Evolutionary conservation across 2,113 vertebrate species (phyloP).

Genomic region (Zapornia atra): DNA sequence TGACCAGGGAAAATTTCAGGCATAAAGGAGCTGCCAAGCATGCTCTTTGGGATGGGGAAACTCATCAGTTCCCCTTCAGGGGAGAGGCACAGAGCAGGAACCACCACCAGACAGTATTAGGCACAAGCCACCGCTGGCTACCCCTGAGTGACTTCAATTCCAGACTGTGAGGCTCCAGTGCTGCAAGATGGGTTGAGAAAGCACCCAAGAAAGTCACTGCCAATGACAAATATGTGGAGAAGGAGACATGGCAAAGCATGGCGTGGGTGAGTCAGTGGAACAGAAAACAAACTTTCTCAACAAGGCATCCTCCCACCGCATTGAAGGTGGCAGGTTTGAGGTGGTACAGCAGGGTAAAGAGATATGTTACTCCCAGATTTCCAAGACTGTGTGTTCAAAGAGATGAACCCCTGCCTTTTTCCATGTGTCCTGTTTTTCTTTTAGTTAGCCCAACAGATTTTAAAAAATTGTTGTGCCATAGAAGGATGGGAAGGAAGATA

Average conservation of each 20-base stretch:
- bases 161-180: neutral
- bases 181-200: neutral
- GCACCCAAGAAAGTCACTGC: neutral
- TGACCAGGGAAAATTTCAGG: neutral
- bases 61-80: slow-evolving; percentile 5
- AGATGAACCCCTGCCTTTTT: neutral
- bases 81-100: fast-evolving
- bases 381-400: neutral
- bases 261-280: neutral
- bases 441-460: neutral
- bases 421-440: neutral
- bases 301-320: fast-evolving
- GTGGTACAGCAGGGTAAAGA: neutral
- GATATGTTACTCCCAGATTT: neutral
- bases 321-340: neutral
- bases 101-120: neutral
- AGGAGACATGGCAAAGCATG: neutral
- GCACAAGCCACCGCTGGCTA: neutral
- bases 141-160: slow-evolving; percentile 8
- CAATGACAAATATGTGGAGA: neutral
- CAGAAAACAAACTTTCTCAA: neutral
- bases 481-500: neutral
- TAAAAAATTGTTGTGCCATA: neutral
- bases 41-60: neutral
- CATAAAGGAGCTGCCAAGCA: neutral